Base-by-base conservation (phyloP, 2,888 invertebrate species). In the Apeira syringaria region DNA sequence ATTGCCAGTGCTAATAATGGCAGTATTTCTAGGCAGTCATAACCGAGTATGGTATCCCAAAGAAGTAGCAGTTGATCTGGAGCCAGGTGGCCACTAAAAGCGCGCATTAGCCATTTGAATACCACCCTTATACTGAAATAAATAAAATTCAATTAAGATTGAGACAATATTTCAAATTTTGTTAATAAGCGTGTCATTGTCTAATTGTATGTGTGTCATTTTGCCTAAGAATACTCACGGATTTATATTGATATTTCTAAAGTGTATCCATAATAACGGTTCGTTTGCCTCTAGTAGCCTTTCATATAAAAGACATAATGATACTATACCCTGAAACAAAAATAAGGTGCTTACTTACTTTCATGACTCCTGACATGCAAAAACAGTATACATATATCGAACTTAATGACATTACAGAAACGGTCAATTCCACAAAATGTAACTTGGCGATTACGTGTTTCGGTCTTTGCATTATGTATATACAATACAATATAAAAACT, bases 21-120 rank as follows among this genome's bases (percentile, higher is more conserved):
- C 38, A 99, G 91, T 22, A 98, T 94, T 80, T 98, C 98, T 44
- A 98, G 80, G 4, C 97, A 97, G 77, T 98, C 97, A 75, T 97
- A 98, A 2, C 97, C 98, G 6, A 99, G 91, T 48, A 92, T 91
- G 61, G 98, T 91, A 79, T 99, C 99, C 99, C 99, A 99, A 7
- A 99, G 89, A 26, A 96, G 93, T 2, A 99, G 87, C 1, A 99
- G 91, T 77, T 99, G 98, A 67, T 98, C 97, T 0, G 97, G 97
- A 0, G 97, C 95, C 31, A 99, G 88, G 69, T 97, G 97, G 0
- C 99, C 99, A 63, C 98, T 98, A 77, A 98, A 99, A 1, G 97
- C 98, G 52, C 98, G 91, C 94, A 99, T 98, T 29, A 99, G 80
- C 98, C 99, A 99, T 80, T 98, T 98, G 76, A 98, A 98, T 1